Conservation (phyloP, 2,797 vertebrate genomes). For the Poeciliopsis infans region DNA sequence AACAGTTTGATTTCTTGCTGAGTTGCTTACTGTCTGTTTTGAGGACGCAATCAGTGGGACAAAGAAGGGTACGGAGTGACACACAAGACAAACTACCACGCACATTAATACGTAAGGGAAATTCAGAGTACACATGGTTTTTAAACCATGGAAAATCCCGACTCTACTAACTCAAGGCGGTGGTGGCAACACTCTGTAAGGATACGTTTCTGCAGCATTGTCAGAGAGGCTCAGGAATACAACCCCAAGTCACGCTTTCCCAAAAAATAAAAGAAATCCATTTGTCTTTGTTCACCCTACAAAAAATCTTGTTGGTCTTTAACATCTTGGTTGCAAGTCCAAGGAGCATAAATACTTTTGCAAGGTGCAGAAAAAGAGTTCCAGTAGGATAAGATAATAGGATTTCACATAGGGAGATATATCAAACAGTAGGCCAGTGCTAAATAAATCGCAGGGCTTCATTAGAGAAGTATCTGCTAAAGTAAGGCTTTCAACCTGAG, state of each 20-base stretch:
- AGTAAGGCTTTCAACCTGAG: slow-evolving; percentile 57
- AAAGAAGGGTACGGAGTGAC: not conserved
- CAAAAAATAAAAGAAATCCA: no score
- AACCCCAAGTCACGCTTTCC: not conserved
- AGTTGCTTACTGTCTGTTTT: not conserved
- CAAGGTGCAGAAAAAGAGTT: not conserved
- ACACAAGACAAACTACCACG: not conserved
- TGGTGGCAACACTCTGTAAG: not conserved
- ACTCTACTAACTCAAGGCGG: not conserved
- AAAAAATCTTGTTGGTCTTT: no score
- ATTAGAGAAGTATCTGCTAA: not conserved
- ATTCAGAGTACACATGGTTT: not conserved
- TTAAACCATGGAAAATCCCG: not conserved
- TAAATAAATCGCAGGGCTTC: not conserved
- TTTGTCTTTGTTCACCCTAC: no score
- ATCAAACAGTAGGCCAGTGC: not conserved
- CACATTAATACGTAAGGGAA: not conserved
- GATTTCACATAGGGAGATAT: not conserved
- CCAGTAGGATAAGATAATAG: no score
- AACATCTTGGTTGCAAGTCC: not conserved
- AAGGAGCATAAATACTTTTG: not conserved
- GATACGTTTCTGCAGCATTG: not conserved
- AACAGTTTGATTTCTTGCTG: no score
- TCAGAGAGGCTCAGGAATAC: not conserved
- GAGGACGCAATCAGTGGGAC: not conserved